Conservation (phyloP, 2,888 invertebrate species). For the Myopa tessellatipennis region DNA sequence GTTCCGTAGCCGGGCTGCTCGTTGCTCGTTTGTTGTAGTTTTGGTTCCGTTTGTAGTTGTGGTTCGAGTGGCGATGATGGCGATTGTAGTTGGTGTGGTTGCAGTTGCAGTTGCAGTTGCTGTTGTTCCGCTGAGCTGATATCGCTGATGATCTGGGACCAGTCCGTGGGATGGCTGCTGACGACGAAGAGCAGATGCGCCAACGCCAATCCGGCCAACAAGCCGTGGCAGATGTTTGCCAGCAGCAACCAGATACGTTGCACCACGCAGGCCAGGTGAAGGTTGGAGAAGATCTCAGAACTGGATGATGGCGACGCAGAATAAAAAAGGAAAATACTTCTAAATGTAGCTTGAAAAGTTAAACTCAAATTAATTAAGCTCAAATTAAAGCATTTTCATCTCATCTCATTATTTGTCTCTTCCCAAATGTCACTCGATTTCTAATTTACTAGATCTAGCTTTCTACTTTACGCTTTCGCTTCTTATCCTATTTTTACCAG, state of each 20-base stretch:
- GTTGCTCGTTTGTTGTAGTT: neutral
- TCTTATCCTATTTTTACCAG: too few species aligned
- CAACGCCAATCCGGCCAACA: constrained; percentile 70
- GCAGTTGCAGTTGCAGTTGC: constrained; percentile 30
- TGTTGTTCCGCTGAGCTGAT: constrained; percentile 62
- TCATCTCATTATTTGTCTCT: too few species aligned
- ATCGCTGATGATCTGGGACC: constrained; percentile 62
- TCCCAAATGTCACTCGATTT: too few species aligned
- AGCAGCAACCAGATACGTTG: constrained; percentile 72
- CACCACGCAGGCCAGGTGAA: constrained; percentile 67
- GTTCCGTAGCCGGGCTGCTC: neutral
- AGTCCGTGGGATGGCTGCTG: constrained; percentile 66
- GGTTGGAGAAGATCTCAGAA: constrained; percentile 61
- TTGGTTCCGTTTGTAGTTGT: neutral
- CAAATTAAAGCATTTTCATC: too few species aligned
- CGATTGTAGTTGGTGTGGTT: neutral
- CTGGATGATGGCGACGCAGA: constrained; percentile 39
- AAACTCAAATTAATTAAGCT: too few species aligned
- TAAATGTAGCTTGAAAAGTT: too few species aligned
- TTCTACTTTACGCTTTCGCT: too few species aligned
- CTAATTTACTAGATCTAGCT: too few species aligned
- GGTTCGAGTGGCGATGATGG: neutral
- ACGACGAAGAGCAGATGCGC: constrained; percentile 67
- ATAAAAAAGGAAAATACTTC: constrained; percentile 10
- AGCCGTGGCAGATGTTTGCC: constrained; percentile 71